Percentiles rank a stretch among this genome's conserved stretches.
These are phyloP conservation scores for Babylonia areolata DNA, from an alignment of 1,140 invertebrate genomes.

Conservation along the genomic window DNA sequence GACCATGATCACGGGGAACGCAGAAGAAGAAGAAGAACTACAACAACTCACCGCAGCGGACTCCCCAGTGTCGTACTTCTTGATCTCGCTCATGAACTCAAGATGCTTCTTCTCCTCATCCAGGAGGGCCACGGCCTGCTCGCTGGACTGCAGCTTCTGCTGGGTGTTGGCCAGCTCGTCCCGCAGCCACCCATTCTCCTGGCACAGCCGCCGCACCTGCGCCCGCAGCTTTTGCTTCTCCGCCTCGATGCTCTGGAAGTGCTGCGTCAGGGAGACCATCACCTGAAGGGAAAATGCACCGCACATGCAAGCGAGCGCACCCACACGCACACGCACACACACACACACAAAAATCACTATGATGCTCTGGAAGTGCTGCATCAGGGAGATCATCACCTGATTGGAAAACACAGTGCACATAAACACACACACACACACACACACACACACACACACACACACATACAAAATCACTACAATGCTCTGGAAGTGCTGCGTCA, in stretches of 20 bases:
- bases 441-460: no score
- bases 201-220: constrained; percentile 89
- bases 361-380: no score
- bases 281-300: no score
- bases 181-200: constrained; percentile 98
- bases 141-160: constrained; percentile 90
- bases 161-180: constrained; percentile 98
- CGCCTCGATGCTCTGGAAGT: constrained; percentile 97
- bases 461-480: no score
- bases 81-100: constrained; percentile 98
- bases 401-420: no score
- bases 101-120: constrained; percentile 99
- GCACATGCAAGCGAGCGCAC: no score
- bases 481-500: constrained; percentile 95
- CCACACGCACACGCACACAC: no score
- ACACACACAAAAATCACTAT: no score
- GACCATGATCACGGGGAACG: no score
- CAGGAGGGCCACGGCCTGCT: constrained; percentile 89
- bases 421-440: no score
- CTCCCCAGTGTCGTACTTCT: constrained; percentile 89
- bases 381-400: no score
- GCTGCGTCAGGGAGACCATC: constrained; percentile 96
- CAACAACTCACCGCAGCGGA: constrained; percentile 52
- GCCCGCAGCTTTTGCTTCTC: constrained; percentile 99
- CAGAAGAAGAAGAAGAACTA: no score